These are phyloP conservation scores for Druon quercuslanigerum DNA, from an alignment of 1,140 invertebrate species.

Conservation along the genomic window DNA sequence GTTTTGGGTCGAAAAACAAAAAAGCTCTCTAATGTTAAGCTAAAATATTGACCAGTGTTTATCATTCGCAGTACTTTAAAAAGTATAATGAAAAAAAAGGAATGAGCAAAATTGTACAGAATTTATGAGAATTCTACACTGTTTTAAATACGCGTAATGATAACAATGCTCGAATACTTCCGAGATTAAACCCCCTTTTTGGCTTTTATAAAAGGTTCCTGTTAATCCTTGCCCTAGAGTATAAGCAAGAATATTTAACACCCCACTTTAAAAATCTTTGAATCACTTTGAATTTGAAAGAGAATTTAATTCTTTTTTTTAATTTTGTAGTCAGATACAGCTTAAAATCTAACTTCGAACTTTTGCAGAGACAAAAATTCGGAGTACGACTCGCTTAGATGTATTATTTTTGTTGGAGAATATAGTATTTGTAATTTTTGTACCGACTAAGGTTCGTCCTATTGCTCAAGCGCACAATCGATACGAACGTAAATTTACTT, in stretches of 20 bases:
- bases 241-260: conserved; percentile 3
- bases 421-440: not conserved
- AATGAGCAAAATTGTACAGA: too few relatives aligned
- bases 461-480: conserved; percentile 25
- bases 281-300: not conserved
- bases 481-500: conserved; percentile 16
- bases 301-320: not conserved
- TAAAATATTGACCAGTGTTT: too few relatives aligned
- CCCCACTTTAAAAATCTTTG: not conserved
- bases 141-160: not conserved
- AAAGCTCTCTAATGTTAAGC: too few relatives aligned
- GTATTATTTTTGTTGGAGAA: conserved; percentile 4
- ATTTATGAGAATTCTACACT: too few relatives aligned
- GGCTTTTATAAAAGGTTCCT: not conserved
- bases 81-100: too few relatives aligned
- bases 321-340: not conserved
- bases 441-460: conserved; percentile 20
- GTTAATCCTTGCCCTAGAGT: conserved; percentile 1
- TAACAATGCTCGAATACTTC: not conserved
- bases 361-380: conserved; percentile 6
- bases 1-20: too few relatives aligned
- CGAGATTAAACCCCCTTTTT: not conserved
- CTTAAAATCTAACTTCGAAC: conserved; percentile 5
- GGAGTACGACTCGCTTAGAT: conserved; percentile 9
- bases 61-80: too few relatives aligned